phyloP scores from a whole-genome alignment of 2,797 vertebrate species.

The Podargus strigoides region DNA sequence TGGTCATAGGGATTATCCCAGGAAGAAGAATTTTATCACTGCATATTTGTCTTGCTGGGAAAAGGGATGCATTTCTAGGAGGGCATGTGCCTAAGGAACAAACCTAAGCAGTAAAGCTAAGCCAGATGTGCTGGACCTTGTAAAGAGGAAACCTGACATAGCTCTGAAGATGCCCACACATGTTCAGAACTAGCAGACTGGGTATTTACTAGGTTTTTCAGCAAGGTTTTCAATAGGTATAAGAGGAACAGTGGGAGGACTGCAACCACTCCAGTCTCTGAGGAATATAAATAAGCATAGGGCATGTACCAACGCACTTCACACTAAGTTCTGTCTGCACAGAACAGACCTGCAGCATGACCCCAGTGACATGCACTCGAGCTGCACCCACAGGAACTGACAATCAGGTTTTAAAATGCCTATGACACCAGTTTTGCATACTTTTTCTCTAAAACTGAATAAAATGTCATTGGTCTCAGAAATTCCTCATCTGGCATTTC shows the following conservation, averaged over 20 bases:
- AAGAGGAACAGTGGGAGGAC: neutral
- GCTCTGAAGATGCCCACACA: neutral
- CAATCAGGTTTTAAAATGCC: neutral
- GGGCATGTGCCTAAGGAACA: neutral
- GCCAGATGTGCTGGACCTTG: neutral
- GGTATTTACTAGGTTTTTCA: neutral
- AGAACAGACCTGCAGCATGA: neutral
- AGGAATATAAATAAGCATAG: neutral
- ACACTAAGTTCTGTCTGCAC: neutral
- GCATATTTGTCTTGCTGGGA: neutral
- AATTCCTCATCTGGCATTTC: neutral
- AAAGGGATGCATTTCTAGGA: neutral
- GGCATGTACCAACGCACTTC: neutral
- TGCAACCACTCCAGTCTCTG: neutral
- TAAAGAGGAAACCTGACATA: neutral
- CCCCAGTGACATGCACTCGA: accelerated
- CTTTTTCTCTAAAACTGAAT: neutral
- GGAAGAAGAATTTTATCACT: neutral
- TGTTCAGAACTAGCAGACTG: neutral
- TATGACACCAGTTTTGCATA: accelerated
- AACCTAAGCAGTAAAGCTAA: neutral
- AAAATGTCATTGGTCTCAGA: neutral
- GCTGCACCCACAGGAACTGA: neutral
- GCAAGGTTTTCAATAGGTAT: neutral
- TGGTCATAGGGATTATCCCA: neutral